Percentiles rank a stretch among this genome's conserved stretches.
phyloP scores from a whole-genome alignment of 1,140 invertebrate species.

The Carcinoscorpius rotundicauda region DNA sequence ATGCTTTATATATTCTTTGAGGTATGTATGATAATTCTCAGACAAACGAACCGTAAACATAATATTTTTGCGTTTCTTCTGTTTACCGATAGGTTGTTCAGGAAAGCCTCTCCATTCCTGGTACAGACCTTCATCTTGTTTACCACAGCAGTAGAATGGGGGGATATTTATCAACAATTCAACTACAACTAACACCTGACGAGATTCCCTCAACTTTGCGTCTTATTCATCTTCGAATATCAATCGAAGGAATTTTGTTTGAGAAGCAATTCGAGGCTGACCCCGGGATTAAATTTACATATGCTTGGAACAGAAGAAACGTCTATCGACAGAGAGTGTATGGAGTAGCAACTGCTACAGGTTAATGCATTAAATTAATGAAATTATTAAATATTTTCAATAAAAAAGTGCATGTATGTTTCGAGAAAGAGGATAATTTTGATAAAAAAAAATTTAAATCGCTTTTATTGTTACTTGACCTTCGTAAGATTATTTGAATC shows the following conservation, averaged over 20 bases:
- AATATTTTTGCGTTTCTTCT: slow-evolving; percentile 3
- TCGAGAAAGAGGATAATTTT: background rate
- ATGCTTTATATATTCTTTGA: background rate
- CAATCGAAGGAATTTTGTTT: slow-evolving; percentile 37
- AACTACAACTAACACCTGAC: slow-evolving; percentile 37
- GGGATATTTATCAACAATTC: slow-evolving; percentile 38
- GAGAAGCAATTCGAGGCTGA: slow-evolving; percentile 40
- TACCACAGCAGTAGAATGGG: slow-evolving; percentile 35
- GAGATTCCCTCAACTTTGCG: slow-evolving; percentile 31
- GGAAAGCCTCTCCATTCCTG: slow-evolving; percentile 84
- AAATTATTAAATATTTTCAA: too few relatives aligned
- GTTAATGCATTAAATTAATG: slow-evolving; percentile 16
- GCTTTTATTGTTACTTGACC: slow-evolving; percentile 1
- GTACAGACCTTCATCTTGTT: slow-evolving; percentile 43
- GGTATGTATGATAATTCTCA: background rate
- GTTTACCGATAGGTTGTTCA: slow-evolving; percentile 61
- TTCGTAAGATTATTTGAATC: background rate
- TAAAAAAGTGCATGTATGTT: too few relatives aligned
- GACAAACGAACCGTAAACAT: background rate
- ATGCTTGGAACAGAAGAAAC: slow-evolving; percentile 41
- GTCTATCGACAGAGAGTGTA: slow-evolving; percentile 51
- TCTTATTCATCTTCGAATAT: slow-evolving; percentile 30
- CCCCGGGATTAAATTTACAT: slow-evolving; percentile 37
- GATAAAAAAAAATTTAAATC: background rate
- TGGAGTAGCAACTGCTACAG: slow-evolving; percentile 60